These are phyloP conservation scores for Drosophila repletoides DNA, from an alignment of 1,140 invertebrate species.

Conservation along the genomic window DNA sequence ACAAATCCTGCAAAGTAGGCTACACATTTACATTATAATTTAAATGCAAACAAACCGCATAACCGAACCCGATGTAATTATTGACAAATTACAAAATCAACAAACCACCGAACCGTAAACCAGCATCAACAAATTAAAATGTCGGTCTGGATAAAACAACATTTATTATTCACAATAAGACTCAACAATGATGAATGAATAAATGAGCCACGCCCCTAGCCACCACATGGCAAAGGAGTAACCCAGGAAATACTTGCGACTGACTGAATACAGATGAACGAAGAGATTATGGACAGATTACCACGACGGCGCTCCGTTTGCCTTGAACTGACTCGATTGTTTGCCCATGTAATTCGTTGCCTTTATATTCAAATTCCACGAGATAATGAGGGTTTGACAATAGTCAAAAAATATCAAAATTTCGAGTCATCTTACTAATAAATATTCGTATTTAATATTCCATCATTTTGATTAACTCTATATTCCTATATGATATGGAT, in stretches of 20 bases:
- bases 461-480: too few relatives aligned
- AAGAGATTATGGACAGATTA: slow-evolving; percentile 46
- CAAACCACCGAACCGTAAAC: slow-evolving; percentile 59
- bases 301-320: slow-evolving; percentile 20
- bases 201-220: slow-evolving; percentile 16
- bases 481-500: too few relatives aligned
- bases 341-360: too few relatives aligned
- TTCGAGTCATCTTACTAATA: too few relatives aligned
- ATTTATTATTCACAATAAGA: slow-evolving; percentile 62
- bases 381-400: too few relatives aligned
- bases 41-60: slow-evolving; percentile 51
- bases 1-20: slow-evolving; percentile 8
- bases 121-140: slow-evolving; percentile 67
- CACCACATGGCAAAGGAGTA: slow-evolving; percentile 21
- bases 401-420: too few relatives aligned
- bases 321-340: slow-evolving; percentile 16
- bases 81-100: slow-evolving; percentile 69
- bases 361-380: not conserved
- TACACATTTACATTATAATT: slow-evolving; percentile 27
- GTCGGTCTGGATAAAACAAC: slow-evolving; percentile 58
- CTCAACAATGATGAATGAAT: slow-evolving; percentile 60
- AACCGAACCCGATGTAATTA: slow-evolving; percentile 54
- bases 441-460: too few relatives aligned
- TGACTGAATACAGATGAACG: not conserved
- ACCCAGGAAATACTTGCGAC: slow-evolving; percentile 30